These are phyloP conservation scores for Rhyacophila brunnea DNA, from an alignment of 1,140 invertebrate genomes.

Conservation along the genomic window DNA sequence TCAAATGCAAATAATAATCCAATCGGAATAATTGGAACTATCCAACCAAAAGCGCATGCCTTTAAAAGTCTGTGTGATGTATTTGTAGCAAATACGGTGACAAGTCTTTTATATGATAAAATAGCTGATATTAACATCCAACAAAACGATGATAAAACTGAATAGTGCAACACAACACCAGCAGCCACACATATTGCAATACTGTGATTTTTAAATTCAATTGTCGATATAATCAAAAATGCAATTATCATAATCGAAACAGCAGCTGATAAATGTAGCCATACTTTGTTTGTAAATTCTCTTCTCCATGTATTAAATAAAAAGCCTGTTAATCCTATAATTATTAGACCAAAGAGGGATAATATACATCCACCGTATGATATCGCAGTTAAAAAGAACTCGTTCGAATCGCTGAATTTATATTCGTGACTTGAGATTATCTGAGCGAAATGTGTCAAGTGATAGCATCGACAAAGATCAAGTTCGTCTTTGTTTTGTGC, in stretches of 20 bases:
- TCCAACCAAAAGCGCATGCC: slow-evolving; percentile 49
- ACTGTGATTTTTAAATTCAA: slow-evolving; percentile 39
- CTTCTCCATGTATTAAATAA: slow-evolving; percentile 51
- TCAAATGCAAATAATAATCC: slow-evolving; percentile 45
- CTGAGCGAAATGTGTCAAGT: slow-evolving; percentile 55
- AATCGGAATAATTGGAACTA: slow-evolving; percentile 44
- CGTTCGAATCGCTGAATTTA: slow-evolving; percentile 41
- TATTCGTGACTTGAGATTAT: slow-evolving; percentile 41
- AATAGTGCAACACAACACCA: slow-evolving; percentile 49
- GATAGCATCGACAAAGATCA: slow-evolving; percentile 50
- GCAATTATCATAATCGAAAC: slow-evolving; percentile 43
- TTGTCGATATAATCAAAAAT: slow-evolving; percentile 44
- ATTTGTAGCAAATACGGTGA: slow-evolving; percentile 48
- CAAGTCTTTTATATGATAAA: slow-evolving; percentile 49
- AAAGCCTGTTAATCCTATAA: slow-evolving; percentile 48
- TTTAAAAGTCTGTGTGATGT: slow-evolving; percentile 50
- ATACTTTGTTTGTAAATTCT: slow-evolving; percentile 54
- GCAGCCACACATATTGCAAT: slow-evolving; percentile 43
- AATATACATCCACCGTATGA: slow-evolving; percentile 48
- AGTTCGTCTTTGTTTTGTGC: slow-evolving; percentile 33
- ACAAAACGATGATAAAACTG: slow-evolving; percentile 49
- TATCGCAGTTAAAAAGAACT: slow-evolving; percentile 42
- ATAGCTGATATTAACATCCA: slow-evolving; percentile 56
- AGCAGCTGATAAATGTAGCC: slow-evolving; percentile 50
- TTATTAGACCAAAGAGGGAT: slow-evolving; percentile 46